Base-by-base conservation (phyloP, 2,888 invertebrate genomes). In the Myopa tessellatipennis region DNA sequence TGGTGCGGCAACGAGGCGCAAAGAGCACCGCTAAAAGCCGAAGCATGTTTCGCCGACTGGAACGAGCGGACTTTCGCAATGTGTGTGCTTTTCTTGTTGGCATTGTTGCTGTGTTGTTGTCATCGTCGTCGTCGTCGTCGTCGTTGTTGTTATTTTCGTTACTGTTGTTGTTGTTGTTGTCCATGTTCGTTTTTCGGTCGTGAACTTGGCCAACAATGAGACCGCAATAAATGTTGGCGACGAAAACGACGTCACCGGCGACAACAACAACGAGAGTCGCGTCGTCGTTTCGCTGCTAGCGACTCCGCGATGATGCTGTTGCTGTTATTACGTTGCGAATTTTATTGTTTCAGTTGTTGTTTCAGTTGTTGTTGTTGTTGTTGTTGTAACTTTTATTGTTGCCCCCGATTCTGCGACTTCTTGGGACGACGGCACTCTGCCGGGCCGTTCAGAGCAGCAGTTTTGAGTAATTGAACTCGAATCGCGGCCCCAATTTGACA, bases 11-110 rank as follows among this genome's bases (percentile, higher is more conserved):
- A 69, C 55, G 70, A 52, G 38, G 40, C 65, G 74, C 60, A 69
- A 69, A 75, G 69, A 58, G 69, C n/a, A 38, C 45, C 82, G 83
- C 83, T 82, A 83, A 83, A 83, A 82, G 83, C 83, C 81, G 82
- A 82, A 83, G 81, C 83, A 82, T 82, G 82, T 82, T 82, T 79
- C 78, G 80, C 81, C 80, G 78, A 80, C 80, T 79, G 79, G 80
- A 79, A 81, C 81, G 80, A 80, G 79, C 80, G 76, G 79, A 8
- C 79, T 81, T 80, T 77, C 74, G 79, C 69, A 80, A 80, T 80
- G 34, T 68, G 73, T 65, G 50, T 74, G 61, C 18, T 55, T 75
- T 68, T 68, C 4, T 45, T 45, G 18, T 50, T 34, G 34, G 26
- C 60, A 40, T n/a, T 72, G n/a, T 36, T 72, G n/a, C 12, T 18